Evolutionary conservation across 2,888 invertebrate genomes (phyloP).

Genomic region (Leptinotarsa peninsularis): DNA sequence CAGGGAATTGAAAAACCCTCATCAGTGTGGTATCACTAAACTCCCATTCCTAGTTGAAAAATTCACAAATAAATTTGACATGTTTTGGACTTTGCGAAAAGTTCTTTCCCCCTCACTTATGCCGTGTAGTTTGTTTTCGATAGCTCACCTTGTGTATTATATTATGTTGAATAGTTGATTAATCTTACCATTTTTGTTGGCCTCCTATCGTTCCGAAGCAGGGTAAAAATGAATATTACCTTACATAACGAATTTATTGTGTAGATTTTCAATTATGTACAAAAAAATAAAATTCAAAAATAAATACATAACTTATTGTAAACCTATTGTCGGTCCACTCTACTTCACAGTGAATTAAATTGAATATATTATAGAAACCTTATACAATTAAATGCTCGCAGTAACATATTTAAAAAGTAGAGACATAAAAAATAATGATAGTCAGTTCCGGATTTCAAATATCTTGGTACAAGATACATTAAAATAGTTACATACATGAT

Average conservation of each 20-base stretch:
- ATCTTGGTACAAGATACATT: conserved; percentile 56
- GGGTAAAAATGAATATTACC: not conserved
- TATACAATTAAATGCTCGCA: conserved; percentile 50
- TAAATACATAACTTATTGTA: conserved; percentile 49
- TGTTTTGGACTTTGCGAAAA: no score
- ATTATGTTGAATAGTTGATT: no score
- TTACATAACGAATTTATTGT: conserved; percentile 41
- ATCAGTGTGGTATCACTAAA: no score
- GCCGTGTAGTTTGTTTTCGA: no score
- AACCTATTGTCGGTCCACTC: conserved; percentile 27
- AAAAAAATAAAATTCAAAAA: conserved; percentile 46
- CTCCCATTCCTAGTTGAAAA: no score
- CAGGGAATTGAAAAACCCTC: no score
- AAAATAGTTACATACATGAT: conserved; percentile 41
- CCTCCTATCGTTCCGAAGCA: no score
- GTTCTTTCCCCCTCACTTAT: no score
- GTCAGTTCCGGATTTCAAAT: conserved; percentile 51
- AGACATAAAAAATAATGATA: conserved; percentile 48
- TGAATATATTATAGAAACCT: conserved; percentile 29
- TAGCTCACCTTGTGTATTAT: no score
- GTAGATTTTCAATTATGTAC: conserved; percentile 41
- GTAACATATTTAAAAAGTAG: conserved; percentile 39
- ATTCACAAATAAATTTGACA: no score
- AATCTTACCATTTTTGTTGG: no score
- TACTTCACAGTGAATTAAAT: conserved; percentile 13